These are phyloP conservation scores for Perca schrenkii DNA, from an alignment of 2,113 vertebrate species.

Conservation along the genomic window DNA sequence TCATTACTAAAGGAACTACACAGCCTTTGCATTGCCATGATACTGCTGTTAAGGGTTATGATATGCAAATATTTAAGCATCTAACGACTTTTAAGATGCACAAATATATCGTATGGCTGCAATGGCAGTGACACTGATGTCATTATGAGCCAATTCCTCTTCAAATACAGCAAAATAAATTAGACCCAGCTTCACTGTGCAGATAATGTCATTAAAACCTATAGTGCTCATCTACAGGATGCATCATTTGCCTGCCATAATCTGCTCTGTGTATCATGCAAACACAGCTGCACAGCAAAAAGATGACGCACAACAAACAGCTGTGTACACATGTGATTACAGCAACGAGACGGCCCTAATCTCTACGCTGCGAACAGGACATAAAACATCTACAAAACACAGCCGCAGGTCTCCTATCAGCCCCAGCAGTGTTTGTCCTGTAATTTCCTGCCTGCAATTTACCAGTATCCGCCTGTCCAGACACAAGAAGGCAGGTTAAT, in stretches of 20 bases:
- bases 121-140: background rate
- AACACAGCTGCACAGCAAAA: slow-evolving; percentile 70
- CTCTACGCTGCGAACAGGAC: background rate
- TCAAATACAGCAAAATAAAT: background rate
- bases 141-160: background rate
- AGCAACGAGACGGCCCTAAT: background rate
- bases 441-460: slow-evolving; percentile 1
- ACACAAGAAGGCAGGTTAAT: background rate
- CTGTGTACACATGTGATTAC: slow-evolving; percentile 34
- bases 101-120: fast-evolving
- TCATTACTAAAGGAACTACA: background rate
- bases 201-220: slow-evolving; percentile 49
- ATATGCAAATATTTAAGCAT: slow-evolving; percentile 11
- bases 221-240: background rate
- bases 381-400: slow-evolving; percentile 27
- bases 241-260: background rate
- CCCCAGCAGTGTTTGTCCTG: slow-evolving; percentile 50
- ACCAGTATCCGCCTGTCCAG: background rate
- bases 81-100: background rate
- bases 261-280: slow-evolving; percentile 20
- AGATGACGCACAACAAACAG: slow-evolving; percentile 50
- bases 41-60: background rate
- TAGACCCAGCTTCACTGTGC: background rate
- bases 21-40: background rate
- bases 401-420: slow-evolving; percentile 45